A percentile compares a stretch with the other conserved stretches of the same genome.
Conservation (phyloP, 2,888 invertebrate genomes). For the Drosophila vallismaia region DNA sequence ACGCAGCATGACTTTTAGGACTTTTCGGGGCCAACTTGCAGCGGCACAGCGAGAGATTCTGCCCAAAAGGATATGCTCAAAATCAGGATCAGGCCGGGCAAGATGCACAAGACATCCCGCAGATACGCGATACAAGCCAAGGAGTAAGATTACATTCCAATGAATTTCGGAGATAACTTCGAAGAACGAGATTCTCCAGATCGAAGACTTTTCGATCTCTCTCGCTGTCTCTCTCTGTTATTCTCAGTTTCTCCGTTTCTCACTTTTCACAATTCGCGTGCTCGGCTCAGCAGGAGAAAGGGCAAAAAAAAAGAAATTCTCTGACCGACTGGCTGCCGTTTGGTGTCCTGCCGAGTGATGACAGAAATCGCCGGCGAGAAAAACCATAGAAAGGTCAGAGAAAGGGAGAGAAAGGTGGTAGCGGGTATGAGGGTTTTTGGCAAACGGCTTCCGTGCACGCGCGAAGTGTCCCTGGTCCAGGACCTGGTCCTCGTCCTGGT, state of each 20-base stretch:
- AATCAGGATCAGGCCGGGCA: constrained; percentile 4
- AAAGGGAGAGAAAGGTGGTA: background rate
- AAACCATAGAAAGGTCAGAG: constrained; percentile 1
- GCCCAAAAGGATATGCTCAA: background rate
- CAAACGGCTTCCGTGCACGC: constrained; percentile 69
- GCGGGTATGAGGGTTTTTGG: background rate
- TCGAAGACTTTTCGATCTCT: background rate
- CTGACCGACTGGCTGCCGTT: constrained; percentile 43
- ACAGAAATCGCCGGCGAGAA: constrained; percentile 15
- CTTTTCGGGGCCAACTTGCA: background rate
- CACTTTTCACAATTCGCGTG: constrained; percentile 62
- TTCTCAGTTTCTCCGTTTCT: constrained; percentile 3
- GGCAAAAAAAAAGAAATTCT: background rate
- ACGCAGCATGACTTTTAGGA: constrained; percentile 36
- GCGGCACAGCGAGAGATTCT: constrained; percentile 31
- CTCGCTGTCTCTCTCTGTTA: background rate
- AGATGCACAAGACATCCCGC: constrained; percentile 29
- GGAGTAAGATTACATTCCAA: constrained; percentile 50
- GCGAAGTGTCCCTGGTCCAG: constrained; percentile 35
- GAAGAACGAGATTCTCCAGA: constrained; percentile 44
- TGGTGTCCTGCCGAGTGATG: constrained; percentile 35
- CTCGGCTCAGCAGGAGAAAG: constrained; percentile 60
- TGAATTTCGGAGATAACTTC: constrained; percentile 51
- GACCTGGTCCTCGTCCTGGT: no score
- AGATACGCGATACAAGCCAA: background rate